These are phyloP conservation scores for Actinemys pallida DNA, from an alignment of 2,113 vertebrate genomes.

Conservation along the genomic window DNA sequence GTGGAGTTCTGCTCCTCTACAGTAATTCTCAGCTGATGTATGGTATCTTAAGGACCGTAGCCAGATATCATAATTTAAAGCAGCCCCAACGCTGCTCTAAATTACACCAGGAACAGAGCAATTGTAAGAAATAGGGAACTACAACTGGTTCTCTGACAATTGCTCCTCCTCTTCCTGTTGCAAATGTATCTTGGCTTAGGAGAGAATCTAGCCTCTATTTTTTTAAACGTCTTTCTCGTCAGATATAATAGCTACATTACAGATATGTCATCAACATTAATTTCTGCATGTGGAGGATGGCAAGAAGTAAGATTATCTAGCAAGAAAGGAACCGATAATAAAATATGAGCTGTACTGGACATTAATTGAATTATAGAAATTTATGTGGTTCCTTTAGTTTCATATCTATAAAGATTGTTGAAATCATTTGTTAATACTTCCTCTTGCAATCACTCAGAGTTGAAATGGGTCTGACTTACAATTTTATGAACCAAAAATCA, in stretches of 20 bases:
- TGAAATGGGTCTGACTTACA: background rate
- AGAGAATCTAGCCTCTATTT: background rate
- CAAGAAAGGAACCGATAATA: background rate
- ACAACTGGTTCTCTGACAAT: background rate
- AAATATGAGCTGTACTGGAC: background rate
- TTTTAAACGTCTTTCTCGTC: background rate
- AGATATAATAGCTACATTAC: accelerated
- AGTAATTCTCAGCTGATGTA: background rate
- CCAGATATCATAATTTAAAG: background rate
- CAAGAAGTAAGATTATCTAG: background rate
- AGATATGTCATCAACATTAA: background rate
- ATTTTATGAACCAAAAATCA: background rate
- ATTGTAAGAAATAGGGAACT: background rate
- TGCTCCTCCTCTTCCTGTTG: background rate
- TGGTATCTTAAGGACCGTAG: background rate
- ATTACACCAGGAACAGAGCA: accelerated
- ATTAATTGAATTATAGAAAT: background rate
- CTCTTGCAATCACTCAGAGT: background rate
- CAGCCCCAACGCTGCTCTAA: background rate
- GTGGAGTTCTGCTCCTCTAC: background rate
- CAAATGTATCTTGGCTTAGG: accelerated
- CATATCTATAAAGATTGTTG: background rate
- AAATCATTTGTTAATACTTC: background rate
- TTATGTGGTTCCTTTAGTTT: background rate
- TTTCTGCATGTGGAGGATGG: background rate